Conservation (phyloP, 1,140 invertebrate species). For the Euglossa dilemma region DNA sequence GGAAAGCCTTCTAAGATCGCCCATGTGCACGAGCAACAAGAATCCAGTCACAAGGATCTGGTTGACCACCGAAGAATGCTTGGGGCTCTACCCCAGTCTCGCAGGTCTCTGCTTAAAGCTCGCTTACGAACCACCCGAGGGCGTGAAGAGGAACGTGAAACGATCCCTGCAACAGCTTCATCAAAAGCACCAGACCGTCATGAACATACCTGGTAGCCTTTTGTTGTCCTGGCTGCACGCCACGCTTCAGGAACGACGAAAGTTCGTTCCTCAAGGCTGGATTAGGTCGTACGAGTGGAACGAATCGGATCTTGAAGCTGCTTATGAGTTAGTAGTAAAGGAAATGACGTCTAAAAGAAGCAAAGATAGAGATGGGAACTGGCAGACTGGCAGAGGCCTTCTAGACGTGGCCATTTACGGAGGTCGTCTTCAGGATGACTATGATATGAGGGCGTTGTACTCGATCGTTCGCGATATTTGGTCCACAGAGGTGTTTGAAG, state of each 20-base stretch:
- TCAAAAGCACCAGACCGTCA: conserved; percentile 66
- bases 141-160: conserved; percentile 85
- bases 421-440: conserved; percentile 91
- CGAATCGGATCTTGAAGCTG: conserved; percentile 91
- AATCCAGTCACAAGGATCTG: conserved; percentile 87
- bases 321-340: conserved; percentile 88
- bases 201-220: conserved; percentile 84
- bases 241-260: conserved; percentile 93
- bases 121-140: conserved; percentile 91
- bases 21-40: conserved; percentile 83
- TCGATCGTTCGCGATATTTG: conserved; percentile 91
- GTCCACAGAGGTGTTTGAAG: conserved; percentile 84
- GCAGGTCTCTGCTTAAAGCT: conserved; percentile 90
- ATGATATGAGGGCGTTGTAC: conserved; percentile 89
- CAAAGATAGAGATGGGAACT: conserved; percentile 79
- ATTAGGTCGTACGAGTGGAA: conserved; percentile 91
- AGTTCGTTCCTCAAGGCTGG: conserved; percentile 82
- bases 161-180: conserved; percentile 80
- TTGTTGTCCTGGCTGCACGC: conserved; percentile 92
- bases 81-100: conserved; percentile 86
- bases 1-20: conserved; percentile 87
- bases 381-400: conserved; percentile 91
- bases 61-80: conserved; percentile 88
- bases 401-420: conserved; percentile 94
- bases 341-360: conserved; percentile 78